Conservation (phyloP, 2,113 vertebrate species). For the Mirounga angustirostris region DNA sequence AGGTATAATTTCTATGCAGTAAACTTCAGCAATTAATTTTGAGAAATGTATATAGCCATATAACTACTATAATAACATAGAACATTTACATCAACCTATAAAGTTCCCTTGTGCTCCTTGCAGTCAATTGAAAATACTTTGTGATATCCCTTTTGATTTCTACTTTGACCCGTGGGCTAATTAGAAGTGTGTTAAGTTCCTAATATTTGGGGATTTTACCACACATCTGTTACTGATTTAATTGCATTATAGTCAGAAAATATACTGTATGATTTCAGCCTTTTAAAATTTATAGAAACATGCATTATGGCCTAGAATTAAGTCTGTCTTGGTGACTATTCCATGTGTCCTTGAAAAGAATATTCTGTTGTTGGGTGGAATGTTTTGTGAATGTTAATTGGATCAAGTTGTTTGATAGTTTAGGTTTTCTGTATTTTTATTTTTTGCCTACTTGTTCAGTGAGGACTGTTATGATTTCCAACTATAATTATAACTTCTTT, state of each 20-base stretch:
- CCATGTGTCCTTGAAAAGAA: neutral
- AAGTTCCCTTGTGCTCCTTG: neutral
- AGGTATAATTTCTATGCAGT: conserved; percentile 24
- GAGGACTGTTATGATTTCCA: neutral
- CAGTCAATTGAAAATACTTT: neutral
- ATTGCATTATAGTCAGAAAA: neutral
- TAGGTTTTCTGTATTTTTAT: neutral
- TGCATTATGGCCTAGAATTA: neutral
- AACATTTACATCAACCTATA: neutral
- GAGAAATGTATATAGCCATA: neutral
- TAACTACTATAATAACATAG: neutral
- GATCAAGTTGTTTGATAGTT: neutral
- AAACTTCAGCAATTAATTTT: conserved; percentile 37
- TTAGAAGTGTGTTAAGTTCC: neutral
- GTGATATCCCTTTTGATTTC: conserved; percentile 33
- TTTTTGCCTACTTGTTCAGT: neutral
- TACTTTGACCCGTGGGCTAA: neutral
- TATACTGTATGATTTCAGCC: neutral
- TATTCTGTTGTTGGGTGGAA: neutral
- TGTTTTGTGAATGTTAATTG: neutral
- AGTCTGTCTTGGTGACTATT: neutral
- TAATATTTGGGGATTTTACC: neutral
- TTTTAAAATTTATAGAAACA: neutral
- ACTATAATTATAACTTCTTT: neutral
- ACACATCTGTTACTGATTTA: neutral